Conservation (phyloP, 2,113 vertebrate species). For the Ptilonorhynchus violaceus region DNA sequence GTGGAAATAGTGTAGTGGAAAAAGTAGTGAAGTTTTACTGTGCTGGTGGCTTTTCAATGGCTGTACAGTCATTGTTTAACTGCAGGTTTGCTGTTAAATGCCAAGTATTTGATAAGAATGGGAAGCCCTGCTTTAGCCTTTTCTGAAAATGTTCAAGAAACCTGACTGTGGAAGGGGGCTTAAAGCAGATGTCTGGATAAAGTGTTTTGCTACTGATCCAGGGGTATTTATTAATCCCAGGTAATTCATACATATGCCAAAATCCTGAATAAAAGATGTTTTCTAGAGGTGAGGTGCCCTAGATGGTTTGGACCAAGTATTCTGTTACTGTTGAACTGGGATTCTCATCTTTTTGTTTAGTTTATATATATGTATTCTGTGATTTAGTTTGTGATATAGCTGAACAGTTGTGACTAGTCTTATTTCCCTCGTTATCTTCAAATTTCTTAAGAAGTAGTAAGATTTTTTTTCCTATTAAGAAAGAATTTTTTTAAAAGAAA, state of each 20-base stretch:
- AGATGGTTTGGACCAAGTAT: not conserved
- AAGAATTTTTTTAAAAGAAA: fast-evolving
- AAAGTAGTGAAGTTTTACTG: not conserved
- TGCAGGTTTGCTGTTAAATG: not conserved
- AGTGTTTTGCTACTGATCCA: not conserved
- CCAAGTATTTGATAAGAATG: not conserved
- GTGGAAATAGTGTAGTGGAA: not conserved
- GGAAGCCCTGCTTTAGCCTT: not conserved
- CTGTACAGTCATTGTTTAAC: not conserved
- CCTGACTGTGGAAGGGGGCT: fast-evolving
- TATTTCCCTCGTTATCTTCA: not conserved
- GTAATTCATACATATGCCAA: not conserved
- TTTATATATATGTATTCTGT: not conserved
- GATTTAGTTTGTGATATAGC: not conserved
- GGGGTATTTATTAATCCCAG: not conserved
- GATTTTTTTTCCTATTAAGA: not conserved
- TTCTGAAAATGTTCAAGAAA: not conserved
- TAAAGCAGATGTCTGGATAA: not conserved
- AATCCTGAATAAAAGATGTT: not conserved
- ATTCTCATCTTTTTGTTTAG: not conserved
- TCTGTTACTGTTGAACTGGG: not conserved
- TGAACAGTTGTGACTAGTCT: not conserved
- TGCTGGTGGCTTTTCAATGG: not conserved
- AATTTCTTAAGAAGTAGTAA: not conserved
- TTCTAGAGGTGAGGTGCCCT: not conserved